Conservation (phyloP, 1,140 invertebrate species). For the Chionoecetes opilio region DNA sequence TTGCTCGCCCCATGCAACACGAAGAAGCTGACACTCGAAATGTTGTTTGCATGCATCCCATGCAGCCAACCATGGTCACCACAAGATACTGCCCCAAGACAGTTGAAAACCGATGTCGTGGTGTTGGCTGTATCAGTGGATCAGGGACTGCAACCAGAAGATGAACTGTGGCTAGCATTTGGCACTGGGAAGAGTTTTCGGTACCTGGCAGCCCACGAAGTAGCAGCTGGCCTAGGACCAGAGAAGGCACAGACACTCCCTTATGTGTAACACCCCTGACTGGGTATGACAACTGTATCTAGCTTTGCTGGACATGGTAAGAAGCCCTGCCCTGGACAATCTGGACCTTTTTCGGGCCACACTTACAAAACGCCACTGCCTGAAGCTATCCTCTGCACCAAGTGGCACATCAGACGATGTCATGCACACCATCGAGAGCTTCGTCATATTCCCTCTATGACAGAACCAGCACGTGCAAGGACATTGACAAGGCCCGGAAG, state of each 20-base stretch:
- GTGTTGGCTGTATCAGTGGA: neutral
- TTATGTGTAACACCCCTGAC: neutral
- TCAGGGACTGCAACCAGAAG: neutral
- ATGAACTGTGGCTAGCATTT: slow-evolving; percentile 51
- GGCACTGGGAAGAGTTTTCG: slow-evolving; percentile 42
- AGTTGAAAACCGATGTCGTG: slow-evolving; percentile 39
- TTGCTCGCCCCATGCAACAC: slow-evolving; percentile 38
- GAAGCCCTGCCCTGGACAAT: slow-evolving; percentile 20
- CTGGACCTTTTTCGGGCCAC: neutral
- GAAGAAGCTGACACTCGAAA: slow-evolving; percentile 48
- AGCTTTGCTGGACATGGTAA: slow-evolving; percentile 41
- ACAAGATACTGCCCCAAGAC: neutral
- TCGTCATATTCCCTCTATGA: slow-evolving; percentile 23
- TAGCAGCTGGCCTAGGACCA: slow-evolving; percentile 23
- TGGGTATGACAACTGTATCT: slow-evolving; percentile 3
- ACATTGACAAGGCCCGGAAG: neutral
- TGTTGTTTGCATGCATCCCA: slow-evolving; percentile 35
- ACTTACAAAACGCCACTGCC: neutral
- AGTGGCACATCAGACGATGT: neutral
- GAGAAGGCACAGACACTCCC: slow-evolving; percentile 16
- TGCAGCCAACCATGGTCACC: neutral
- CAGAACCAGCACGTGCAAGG: neutral
- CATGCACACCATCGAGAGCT: neutral
- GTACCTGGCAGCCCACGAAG: slow-evolving; percentile 35
- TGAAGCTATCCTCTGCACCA: neutral